phyloP scores from a whole-genome alignment of 2,888 invertebrate species.

The Empis stercorea region DNA sequence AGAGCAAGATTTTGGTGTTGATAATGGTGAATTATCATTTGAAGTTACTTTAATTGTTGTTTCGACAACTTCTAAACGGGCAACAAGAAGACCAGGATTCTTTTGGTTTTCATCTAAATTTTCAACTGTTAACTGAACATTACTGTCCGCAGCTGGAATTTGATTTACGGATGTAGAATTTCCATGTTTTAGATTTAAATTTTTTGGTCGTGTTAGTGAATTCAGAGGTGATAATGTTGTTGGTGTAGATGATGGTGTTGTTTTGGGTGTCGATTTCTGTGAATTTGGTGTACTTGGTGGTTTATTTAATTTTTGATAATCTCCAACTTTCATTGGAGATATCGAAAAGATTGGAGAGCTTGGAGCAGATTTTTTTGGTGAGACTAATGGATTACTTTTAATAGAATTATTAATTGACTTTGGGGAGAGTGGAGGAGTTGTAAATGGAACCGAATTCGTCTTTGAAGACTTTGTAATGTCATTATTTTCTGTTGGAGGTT shows the following conservation, averaged over 20 bases:
- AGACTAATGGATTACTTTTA: no score
- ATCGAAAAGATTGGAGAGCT: no score
- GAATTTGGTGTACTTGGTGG: slow-evolving; percentile 16
- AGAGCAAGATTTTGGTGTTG: slow-evolving; percentile 16
- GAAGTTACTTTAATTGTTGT: slow-evolving; percentile 32
- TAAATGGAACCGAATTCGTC: no score
- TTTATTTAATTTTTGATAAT: not conserved
- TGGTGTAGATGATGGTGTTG: slow-evolving; percentile 8
- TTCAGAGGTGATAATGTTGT: slow-evolving; percentile 5
- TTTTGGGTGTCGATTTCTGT: slow-evolving; percentile 16
- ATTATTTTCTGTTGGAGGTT: no score
- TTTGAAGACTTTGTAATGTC: no score
- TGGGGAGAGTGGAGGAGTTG: no score
- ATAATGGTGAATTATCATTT: slow-evolving; percentile 22
- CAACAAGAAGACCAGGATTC: slow-evolving; percentile 21
- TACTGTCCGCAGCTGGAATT: slow-evolving; percentile 1
- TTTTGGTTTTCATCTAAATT: slow-evolving; percentile 12
- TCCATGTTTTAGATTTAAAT: slow-evolving; percentile 23
- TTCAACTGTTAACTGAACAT: slow-evolving; percentile 4
- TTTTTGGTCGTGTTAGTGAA: slow-evolving; percentile 12
- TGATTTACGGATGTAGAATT: slow-evolving; percentile 5
- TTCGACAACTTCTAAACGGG: slow-evolving; percentile 29
- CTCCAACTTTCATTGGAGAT: no score
- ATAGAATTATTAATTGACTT: no score
- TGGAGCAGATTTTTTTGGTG: no score